Base-by-base conservation (phyloP, 2,113 vertebrate species). In the Petromus typicus region DNA sequence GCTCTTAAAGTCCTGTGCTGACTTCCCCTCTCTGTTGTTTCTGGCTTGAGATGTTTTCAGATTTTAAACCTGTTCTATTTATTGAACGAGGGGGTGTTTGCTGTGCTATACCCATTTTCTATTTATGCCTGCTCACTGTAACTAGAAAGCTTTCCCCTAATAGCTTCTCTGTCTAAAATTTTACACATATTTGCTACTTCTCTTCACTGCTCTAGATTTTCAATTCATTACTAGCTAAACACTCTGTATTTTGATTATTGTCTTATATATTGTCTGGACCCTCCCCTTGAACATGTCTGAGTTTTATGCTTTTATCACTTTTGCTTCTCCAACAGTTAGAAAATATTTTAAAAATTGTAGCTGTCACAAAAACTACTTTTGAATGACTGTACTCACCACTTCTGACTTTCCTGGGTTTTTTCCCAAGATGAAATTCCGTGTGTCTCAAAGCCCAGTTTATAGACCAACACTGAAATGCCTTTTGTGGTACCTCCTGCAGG, bases 251-350 rank as follows among this genome's bases (percentile, higher is more conserved):
- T 76, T 71, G 11, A 3, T 81, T 88, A 37, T 93, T 84, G 37
- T 64, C 20, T 85, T 59, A 32, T 48, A 59, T 89, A 48, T 63
- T 82, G 3, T 91, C 45, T 89, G 40, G n/a, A 71, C 89, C 22
- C 51, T 96, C 10, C 76, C n/a, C 64, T 95, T 89, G 67, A 88
- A 25, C 63, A 9, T 45, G 56, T 22, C 45, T 22, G 37, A 40
- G 14, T 80, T 96, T 91, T 54, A 20, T 90, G 40, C 87, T 95
- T 86, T 88, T 43, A 48, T 91, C 16, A 27, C n/a, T 75, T 7
- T 34, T 80, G 25, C 48, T 93, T 97, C 57, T 61, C 56, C 30
- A 94, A n/a, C 48, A 90, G 5, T 30, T 88, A 69, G 83, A 85
- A 63, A 82, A 81, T 93, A 91, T 22, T 43, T 64, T 18, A 37